Evolutionary conservation across 35 echinoderm and acorn worm genomes (phyloP), one percentile per base, ranked within the genome.

Genomic region (Ophioderma brevispina): DNA sequence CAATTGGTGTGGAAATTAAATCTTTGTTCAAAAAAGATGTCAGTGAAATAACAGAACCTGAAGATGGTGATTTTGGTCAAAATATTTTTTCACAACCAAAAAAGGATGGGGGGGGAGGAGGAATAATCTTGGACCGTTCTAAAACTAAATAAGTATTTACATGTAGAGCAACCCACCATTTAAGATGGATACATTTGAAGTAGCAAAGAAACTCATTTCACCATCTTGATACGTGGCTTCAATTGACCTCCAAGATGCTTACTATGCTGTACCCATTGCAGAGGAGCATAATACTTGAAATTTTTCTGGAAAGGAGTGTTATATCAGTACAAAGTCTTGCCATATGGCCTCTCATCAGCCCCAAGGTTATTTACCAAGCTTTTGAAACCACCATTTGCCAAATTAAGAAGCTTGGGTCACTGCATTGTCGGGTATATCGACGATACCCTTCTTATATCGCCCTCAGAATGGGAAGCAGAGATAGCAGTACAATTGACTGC

Each of bases 121-220:
- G 82, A 80, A 85, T 84, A 76, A 93, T 93, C 42, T 63, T 89
- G 42, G 80, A 93, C 59, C 64, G 88, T 17, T 55, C 77, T n/a
- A 77, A n/a, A 84, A 33, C 86, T 93, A n/a, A 93, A 93, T 39
- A 76, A 93, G 39, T 88, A 5, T 82, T 43, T 93, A n/a, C n/a
- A n/a, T n/a, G n/a, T n/a, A n/a, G 21, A n/a, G 52, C 30, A 88
- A 93, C 32, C 52, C 70, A 28, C 91, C 88, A 83, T 93, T 93
- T 43, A 93, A 93, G 59, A 93, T 93, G 85, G 92, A 94, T 78
- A 46, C 37, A 85, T 79, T 94, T 80, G 19, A 82, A 5, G 37
- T 76, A 43, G 89, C 41, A 31, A 87, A 49, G 25, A 36, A 41
- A 78, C 34, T 95, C 76, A 76, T 95, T 46, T 40, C 81, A 64